Conservation (phyloP, 2,113 vertebrate genomes). For the Dinomys branickii region DNA sequence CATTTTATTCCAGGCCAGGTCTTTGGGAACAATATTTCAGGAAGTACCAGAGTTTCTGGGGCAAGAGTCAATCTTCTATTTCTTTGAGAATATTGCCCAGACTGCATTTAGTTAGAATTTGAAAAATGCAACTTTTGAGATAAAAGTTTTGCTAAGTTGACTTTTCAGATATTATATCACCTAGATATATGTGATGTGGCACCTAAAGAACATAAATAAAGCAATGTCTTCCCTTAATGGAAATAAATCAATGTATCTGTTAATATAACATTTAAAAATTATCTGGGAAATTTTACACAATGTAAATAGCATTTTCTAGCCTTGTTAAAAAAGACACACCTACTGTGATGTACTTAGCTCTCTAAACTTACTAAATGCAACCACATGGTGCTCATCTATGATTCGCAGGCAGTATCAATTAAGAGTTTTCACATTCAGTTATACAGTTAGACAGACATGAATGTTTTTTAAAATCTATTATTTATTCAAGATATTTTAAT, state of each 20-base stretch:
- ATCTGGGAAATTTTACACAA: not conserved
- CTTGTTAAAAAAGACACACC: not conserved
- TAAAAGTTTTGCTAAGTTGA: not conserved
- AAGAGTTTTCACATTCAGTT: not conserved
- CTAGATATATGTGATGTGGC: not conserved
- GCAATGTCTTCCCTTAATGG: not conserved
- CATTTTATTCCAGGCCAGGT: not conserved
- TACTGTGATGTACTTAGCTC: not conserved
- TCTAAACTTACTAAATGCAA: not conserved
- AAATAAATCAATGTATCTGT: not conserved
- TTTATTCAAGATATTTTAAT: not conserved
- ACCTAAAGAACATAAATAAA: constrained; percentile 43
- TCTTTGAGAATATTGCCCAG: constrained; percentile 31
- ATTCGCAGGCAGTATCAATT: not conserved
- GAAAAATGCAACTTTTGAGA: not conserved
- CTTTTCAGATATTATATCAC: not conserved
- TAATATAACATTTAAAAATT: constrained; percentile 29
- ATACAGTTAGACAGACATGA: not conserved
- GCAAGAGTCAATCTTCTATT: not conserved
- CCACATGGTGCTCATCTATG: not conserved
- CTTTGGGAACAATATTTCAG: not conserved
- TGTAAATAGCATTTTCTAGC: not conserved
- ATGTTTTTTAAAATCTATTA: not conserved
- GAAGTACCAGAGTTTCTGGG: not conserved
- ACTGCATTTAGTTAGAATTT: not conserved